Evolutionary conservation across 2,888 invertebrate species (phyloP).

Genomic region (Perizoma affinitatum): DNA sequence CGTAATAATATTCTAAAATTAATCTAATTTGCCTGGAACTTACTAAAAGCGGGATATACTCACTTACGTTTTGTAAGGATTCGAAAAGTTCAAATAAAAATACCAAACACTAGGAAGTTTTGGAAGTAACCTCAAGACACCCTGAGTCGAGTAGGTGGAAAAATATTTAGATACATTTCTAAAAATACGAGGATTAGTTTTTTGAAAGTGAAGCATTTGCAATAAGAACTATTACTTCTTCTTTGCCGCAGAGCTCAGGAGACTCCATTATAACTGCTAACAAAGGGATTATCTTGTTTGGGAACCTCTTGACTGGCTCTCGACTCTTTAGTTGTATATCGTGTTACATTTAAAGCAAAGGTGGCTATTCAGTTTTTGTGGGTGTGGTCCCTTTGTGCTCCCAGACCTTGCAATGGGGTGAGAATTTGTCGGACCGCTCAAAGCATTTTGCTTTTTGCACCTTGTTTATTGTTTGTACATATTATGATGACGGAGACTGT

Average conservation of each 20-base stretch:
- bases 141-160: not conserved
- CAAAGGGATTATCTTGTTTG: constrained; percentile 83
- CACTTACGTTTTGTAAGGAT: no score
- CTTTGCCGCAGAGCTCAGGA: constrained; percentile 51
- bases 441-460: constrained; percentile 59
- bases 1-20: no score
- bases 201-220: constrained; percentile 4
- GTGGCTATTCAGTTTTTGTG: constrained; percentile 74
- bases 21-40: no score
- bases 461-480: constrained; percentile 53
- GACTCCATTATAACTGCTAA: constrained; percentile 76
- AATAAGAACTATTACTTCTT: constrained; percentile 2
- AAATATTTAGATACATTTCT: not conserved
- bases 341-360: constrained; percentile 68
- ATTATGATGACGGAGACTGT: constrained; percentile 46
- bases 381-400: constrained; percentile 65
- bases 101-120: no score
- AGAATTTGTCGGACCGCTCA: constrained; percentile 64
- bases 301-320: constrained; percentile 81
- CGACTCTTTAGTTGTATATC: constrained; percentile 63
- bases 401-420: constrained; percentile 54
- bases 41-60: no score
- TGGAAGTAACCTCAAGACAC: no score
- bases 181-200: no score
- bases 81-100: no score